Conservation (phyloP, 2,797 vertebrate species). For the Myotis daubentonii region DNA sequence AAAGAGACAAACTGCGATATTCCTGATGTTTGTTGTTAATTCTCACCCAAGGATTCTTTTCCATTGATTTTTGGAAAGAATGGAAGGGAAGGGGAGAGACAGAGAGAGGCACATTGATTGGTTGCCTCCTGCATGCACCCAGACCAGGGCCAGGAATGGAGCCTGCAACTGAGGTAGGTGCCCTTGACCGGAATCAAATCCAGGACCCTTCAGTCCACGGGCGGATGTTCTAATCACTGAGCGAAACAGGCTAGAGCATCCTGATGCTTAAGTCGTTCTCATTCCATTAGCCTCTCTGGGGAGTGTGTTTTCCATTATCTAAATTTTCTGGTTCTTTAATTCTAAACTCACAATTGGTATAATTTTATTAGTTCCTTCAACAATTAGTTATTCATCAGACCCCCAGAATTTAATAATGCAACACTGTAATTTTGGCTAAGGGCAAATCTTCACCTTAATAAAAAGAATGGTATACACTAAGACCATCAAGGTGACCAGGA, state of each 20-base stretch:
- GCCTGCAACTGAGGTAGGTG: no score
- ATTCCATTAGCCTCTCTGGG: background rate
- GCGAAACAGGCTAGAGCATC: no score
- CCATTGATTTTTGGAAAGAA: no score
- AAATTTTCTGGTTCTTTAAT: constrained; percentile 29
- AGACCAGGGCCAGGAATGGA: no score
- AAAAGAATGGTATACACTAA: background rate
- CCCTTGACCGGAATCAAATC: no score
- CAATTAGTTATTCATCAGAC: background rate
- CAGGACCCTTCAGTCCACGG: no score
- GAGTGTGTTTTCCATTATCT: background rate
- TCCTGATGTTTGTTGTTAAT: background rate
- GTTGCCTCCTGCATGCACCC: no score
- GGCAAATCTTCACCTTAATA: background rate
- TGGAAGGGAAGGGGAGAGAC: no score
- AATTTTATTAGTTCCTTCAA: constrained; percentile 31
- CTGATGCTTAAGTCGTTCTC: background rate
- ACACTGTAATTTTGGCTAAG: background rate
- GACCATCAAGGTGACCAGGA: background rate
- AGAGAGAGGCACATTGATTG: no score
- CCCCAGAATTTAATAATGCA: background rate
- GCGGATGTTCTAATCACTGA: no score
- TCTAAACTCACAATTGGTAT: background rate
- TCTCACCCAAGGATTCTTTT: no score
- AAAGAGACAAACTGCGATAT: constrained; percentile 23